Evolutionary conservation across 2,113 vertebrate genomes (phyloP).

Genomic region (Spheniscus mendiculus): DNA sequence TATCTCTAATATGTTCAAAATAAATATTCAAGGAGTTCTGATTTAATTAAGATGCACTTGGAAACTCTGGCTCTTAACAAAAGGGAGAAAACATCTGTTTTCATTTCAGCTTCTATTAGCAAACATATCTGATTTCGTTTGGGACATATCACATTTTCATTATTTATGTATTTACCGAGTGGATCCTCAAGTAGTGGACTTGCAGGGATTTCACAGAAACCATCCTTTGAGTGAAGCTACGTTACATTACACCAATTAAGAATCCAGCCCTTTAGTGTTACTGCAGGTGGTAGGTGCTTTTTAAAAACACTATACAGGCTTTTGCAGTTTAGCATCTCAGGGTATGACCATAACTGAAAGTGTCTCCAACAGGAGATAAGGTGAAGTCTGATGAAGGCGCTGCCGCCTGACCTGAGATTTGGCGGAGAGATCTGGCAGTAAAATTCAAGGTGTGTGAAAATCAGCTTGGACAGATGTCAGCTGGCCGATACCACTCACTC

Average conservation of each 20-base stretch:
- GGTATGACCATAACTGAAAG: neutral
- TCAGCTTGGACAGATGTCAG: neutral
- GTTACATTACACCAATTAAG: neutral
- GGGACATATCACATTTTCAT: neutral
- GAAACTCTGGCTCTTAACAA: neutral
- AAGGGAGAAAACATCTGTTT: neutral
- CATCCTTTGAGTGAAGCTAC: neutral
- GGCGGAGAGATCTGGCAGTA: neutral
- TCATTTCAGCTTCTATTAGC: neutral
- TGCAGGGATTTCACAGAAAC: neutral
- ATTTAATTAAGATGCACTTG: neutral
- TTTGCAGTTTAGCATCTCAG: neutral
- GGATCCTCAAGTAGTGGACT: neutral
- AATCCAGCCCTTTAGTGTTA: neutral
- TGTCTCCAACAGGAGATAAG: neutral
- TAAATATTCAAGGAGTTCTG: neutral
- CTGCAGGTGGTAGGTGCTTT: neutral
- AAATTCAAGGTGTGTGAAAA: neutral
- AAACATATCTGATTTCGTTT: neutral
- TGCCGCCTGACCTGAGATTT: neutral
- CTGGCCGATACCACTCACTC: neutral
- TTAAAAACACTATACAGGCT: neutral
- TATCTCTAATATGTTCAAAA: neutral
- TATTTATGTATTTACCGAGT: neutral
- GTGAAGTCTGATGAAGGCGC: neutral